Evolutionary conservation across 2,888 invertebrate genomes (phyloP).

Genomic region (Athalia cordata): DNA sequence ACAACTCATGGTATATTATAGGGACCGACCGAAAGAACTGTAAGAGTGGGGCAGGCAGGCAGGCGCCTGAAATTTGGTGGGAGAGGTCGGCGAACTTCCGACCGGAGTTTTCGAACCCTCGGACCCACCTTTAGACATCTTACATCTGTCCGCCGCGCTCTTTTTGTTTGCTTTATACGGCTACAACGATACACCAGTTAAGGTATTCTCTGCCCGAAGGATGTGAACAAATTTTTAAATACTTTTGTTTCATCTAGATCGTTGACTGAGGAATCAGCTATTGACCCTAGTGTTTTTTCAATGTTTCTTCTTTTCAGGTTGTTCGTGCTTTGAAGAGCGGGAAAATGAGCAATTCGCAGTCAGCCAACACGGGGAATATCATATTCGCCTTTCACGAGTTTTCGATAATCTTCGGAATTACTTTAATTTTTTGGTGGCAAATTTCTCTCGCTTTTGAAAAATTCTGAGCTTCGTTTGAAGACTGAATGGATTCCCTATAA

Average conservation of each 20-base stretch:
- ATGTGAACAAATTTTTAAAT: not conserved
- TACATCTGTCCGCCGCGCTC: constrained; percentile 31
- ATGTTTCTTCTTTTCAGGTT: not conserved
- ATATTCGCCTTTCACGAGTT: too few relatives aligned
- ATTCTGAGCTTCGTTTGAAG: too few relatives aligned
- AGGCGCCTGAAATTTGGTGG: constrained; percentile 39
- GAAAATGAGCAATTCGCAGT: not conserved
- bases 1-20: not conserved
- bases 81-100: constrained; percentile 41
- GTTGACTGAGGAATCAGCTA: too few relatives aligned
- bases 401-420: too few relatives aligned
- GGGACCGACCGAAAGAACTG: constrained; percentile 21
- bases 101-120: constrained; percentile 35
- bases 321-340: not conserved
- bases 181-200: constrained; percentile 5
- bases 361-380: too few relatives aligned
- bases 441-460: too few relatives aligned
- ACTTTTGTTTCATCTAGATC: too few relatives aligned
- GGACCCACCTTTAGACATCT: constrained; percentile 39
- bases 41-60: constrained; percentile 24
- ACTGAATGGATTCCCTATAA: too few relatives aligned
- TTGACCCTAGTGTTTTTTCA: too few relatives aligned
- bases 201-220: not conserved
- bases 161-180: constrained; percentile 24
- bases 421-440: too few relatives aligned